Evolutionary conservation across 2,888 invertebrate species (phyloP).

Genomic region (Sialis fuliginosa): DNA sequence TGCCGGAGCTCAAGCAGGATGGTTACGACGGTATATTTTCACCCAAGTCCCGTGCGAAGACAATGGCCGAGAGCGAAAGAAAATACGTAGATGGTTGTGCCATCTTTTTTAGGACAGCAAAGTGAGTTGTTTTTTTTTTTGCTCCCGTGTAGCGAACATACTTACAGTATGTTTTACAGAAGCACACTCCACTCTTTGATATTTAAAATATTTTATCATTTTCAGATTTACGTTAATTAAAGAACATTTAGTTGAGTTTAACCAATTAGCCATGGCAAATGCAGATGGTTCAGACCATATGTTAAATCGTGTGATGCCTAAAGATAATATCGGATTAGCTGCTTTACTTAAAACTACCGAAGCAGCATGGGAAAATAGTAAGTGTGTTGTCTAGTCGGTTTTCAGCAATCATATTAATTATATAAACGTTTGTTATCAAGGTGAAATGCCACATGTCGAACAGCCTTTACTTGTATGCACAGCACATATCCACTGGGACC

Average conservation of each 20-base stretch:
- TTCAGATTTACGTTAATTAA: slow-evolving; percentile 83
- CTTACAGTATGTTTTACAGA: not conserved
- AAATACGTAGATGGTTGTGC: slow-evolving; percentile 99
- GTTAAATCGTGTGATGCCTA: slow-evolving; percentile 97
- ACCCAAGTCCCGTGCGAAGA: slow-evolving; percentile 94
- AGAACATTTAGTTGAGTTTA: slow-evolving; percentile 95
- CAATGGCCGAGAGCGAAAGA: slow-evolving; percentile 91
- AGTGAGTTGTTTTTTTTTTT: slow-evolving; percentile 37
- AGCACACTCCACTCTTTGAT: not conserved
- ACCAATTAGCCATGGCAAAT: slow-evolving; percentile 95
- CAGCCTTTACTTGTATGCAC: slow-evolving; percentile 91
- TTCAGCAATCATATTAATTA: not conserved
- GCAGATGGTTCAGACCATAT: slow-evolving; percentile 96
- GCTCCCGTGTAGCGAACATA: not conserved
- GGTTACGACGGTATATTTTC: slow-evolving; percentile 94
- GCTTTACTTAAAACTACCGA: slow-evolving; percentile 90
- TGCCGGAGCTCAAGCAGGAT: slow-evolving; percentile 81
- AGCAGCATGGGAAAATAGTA: slow-evolving; percentile 81
- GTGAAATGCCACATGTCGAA: slow-evolving; percentile 56
- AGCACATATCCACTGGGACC: slow-evolving; percentile 99
- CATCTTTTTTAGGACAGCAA: slow-evolving; percentile 87
- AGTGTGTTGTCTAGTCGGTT: slow-evolving; percentile 15
- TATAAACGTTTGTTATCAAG: slow-evolving; percentile 10
- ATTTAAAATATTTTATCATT: slow-evolving; percentile 10
- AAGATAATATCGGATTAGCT: slow-evolving; percentile 95